phyloP scores from a whole-genome alignment of 2,113 vertebrate genomes.

The Raja brachyura region DNA sequence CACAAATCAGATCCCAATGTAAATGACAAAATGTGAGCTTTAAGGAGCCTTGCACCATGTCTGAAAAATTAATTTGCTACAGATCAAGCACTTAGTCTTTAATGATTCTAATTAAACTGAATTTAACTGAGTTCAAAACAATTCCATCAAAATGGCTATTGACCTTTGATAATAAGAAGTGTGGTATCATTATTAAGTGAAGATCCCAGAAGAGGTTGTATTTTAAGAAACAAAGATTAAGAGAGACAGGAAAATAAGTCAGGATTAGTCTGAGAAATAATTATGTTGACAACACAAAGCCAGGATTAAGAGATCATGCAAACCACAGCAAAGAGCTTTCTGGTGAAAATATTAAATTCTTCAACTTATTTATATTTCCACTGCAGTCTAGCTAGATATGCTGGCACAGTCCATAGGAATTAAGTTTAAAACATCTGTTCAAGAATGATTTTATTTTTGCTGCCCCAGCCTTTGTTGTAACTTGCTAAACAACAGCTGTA shows the following conservation, averaged over 20 bases:
- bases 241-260: slow-evolving; percentile 16
- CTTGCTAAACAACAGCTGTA: background rate
- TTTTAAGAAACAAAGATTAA: background rate
- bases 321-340: background rate
- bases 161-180: slow-evolving; percentile 4
- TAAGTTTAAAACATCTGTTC: background rate
- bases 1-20: background rate
- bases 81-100: background rate
- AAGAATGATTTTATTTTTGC: background rate
- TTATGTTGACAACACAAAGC: slow-evolving; percentile 28
- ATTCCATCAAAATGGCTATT: slow-evolving; percentile 10
- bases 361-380: background rate
- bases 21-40: background rate
- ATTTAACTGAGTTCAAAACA: slow-evolving; percentile 25
- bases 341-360: background rate
- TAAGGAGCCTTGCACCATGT: background rate
- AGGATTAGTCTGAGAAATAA: slow-evolving; percentile 25
- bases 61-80: background rate
- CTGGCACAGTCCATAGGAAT: background rate
- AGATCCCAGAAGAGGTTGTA: background rate
- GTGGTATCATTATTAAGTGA: background rate
- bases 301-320: slow-evolving; percentile 34
- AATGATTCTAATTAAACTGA: slow-evolving; percentile 13
- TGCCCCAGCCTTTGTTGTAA: background rate
- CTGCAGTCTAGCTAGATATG: background rate